phyloP scores from a whole-genome alignment of 2,888 invertebrate genomes.

The Ectemnius lituratus region DNA sequence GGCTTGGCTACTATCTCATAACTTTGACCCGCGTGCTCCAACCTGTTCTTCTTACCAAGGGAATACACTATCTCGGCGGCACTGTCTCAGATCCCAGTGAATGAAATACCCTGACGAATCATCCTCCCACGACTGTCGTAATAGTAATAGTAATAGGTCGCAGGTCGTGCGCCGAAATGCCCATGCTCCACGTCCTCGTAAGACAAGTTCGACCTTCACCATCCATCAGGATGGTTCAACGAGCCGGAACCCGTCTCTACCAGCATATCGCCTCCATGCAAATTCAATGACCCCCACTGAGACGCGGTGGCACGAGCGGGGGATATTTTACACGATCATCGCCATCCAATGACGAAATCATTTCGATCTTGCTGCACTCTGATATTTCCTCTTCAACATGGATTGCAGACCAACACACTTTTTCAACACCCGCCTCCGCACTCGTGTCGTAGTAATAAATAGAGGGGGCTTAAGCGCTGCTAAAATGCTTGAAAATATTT shows the following conservation, averaged over 20 bases:
- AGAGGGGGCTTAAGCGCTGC: too few relatives aligned
- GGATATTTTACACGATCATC: too few relatives aligned
- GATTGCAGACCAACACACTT: too few relatives aligned
- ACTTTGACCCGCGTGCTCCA: background rate
- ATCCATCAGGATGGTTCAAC: slow-evolving; percentile 24
- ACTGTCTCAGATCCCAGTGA: slow-evolving; percentile 18
- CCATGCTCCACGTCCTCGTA: slow-evolving; percentile 5
- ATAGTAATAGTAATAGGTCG: slow-evolving; percentile 36
- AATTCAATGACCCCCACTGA: slow-evolving; percentile 21
- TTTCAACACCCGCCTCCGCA: too few relatives aligned
- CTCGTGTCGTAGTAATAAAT: too few relatives aligned
- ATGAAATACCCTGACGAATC: slow-evolving; percentile 39
- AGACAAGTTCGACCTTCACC: slow-evolving; percentile 31
- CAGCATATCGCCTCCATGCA: slow-evolving; percentile 18
- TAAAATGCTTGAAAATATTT: too few relatives aligned
- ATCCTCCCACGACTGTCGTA: slow-evolving; percentile 42
- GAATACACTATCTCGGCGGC: background rate
- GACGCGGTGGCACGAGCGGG: too few relatives aligned
- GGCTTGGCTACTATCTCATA: too few relatives aligned
- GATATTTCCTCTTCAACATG: too few relatives aligned
- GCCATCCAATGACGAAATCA: too few relatives aligned
- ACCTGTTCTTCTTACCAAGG: slow-evolving; percentile 4
- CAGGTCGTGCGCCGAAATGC: slow-evolving; percentile 41
- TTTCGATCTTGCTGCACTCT: too few relatives aligned
- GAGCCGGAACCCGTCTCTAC: slow-evolving; percentile 25